Evolutionary conservation across 2,888 invertebrate genomes (phyloP), one percentile per base, ranked within the genome.

Genomic region (Shargacucullia verbasci): DNA sequence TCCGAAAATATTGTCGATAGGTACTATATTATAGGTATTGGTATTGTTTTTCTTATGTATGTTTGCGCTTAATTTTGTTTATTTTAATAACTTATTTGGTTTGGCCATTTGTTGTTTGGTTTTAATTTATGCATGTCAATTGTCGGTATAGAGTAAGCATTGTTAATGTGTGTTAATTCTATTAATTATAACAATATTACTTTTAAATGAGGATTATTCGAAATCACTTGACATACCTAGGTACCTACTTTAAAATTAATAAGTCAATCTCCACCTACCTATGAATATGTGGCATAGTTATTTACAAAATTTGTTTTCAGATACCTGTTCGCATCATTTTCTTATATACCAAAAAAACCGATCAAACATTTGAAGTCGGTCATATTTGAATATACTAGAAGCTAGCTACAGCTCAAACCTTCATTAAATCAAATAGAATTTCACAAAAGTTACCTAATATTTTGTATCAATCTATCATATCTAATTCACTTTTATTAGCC

Each of bases 31-130:
- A 20, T 68, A 72, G 70, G 66, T 71, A 74, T 73, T 76, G 78
- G 76, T 78, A 78, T 76, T 79, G 77, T 79, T 81, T 81, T 84
- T 81, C 80, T 79, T 83, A 80, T 83, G 86, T 86, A 81, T 79
- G 82, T 84, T 83, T 88, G 85, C 67, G 89, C 87, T 90, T 90
- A 84, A 80, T 79, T 84, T 88, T 87, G 83, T 86, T 89, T 87
- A 84, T 88, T 86, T 85, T 84, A 84, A 81, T 90, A 90, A 89
- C 87, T 88, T 91, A 90, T 88, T 88, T 78, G 76, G 70, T 78
- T 76, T 84, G 81, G 83, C 81, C 82, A 84, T 82, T 85, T 88
- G 84, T 85, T 84, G 85, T 87, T 90, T 87, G 86, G 84, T 89
- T 85, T 83, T 88, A 87, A 87, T 88, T 84, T 82, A 79, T 80